Evolutionary conservation across 2,113 vertebrate species (phyloP).

Genomic region (Ascaphus truei): DNA sequence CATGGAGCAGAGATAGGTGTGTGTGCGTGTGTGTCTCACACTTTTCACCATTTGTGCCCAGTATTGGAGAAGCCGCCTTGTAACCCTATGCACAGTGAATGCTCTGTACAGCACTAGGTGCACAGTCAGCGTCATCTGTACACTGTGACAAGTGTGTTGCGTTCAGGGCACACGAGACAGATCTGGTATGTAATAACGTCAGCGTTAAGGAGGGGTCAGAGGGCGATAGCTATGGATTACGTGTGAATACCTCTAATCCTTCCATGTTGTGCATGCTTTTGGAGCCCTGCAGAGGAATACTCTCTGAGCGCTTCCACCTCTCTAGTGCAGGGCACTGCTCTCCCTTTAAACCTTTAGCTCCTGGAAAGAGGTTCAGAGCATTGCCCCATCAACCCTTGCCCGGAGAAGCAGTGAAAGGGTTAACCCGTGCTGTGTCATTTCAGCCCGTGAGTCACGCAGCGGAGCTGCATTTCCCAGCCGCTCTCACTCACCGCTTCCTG

Average conservation of each 20-base stretch:
- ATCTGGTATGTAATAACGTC: neutral
- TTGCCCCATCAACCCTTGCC: neutral
- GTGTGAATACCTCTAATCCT: neutral
- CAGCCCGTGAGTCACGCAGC: constrained; percentile 5
- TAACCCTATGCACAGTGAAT: too few relatives aligned
- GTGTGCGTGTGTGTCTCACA: too few relatives aligned
- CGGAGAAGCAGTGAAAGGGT: neutral
- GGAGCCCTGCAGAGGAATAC: neutral
- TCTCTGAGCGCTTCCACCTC: neutral
- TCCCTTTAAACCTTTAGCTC: neutral
- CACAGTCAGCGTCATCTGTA: neutral
- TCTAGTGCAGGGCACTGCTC: neutral
- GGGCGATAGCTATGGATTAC: neutral
- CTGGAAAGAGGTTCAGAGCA: neutral
- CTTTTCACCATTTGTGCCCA: too few relatives aligned
- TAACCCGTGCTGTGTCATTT: constrained; percentile 32
- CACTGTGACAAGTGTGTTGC: neutral
- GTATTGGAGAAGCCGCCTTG: too few relatives aligned
- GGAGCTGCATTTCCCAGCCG: constrained; percentile 14
- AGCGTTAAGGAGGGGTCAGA: too few relatives aligned
- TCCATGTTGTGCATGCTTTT: neutral
- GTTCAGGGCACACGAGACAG: too few relatives aligned
- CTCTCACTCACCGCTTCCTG: constrained; percentile 29
- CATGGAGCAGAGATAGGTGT: too few relatives aligned
- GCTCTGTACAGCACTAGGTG: too few relatives aligned